Evolutionary conservation across 2,888 invertebrate genomes (phyloP), one percentile per base, ranked within the genome.

Genomic region (Drosophila sordidula): DNA sequence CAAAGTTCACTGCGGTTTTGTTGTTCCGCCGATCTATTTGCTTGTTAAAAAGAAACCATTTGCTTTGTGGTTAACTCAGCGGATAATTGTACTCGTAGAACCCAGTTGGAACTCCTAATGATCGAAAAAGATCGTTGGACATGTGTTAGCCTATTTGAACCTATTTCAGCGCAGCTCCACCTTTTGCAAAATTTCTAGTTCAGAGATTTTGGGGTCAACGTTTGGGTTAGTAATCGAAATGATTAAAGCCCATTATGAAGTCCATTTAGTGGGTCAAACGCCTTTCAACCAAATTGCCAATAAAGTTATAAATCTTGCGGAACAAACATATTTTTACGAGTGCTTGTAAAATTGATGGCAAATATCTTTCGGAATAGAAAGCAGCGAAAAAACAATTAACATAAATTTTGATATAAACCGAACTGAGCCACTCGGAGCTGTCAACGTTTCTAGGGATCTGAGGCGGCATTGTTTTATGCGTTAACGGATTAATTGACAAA

Each of bases 381-480:
- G 87, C 68, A 59, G 57, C 58, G 22, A 56, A 62, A 79, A 75
- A 18, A 75, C 67, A 66, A 86, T 80, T 78, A 78, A 80, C 83
- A 83, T 86, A 83, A 75, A 64, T 58, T 73, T 62, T 70, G 51
- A 71, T 66, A 64, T 65, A 54, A 62, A 55, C 57, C 34, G 34
- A 74, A 49, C 41, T 34, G 18, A 57, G 18, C 51, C 74, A 74
- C 77, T 77, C 63, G 38, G 45, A 57, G 58, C 77, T 77, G 77
- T 77, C 77, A 74, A 29, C 59, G 49, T 36, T 42, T 54, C 18
- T 45, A 51, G 63, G 59, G 67, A 71, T 49, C 54, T 45, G 16
- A 44, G 62, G 56, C 66, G 58, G 57, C 54, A 36, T 44, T 54
- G 22, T 50, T 46, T 25, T 41, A 39, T 36, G 22, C 49, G 56